phyloP scores from a whole-genome alignment of 37 sponge, comb jelly and placozoan species.

The Bolinopsis microptera region DNA sequence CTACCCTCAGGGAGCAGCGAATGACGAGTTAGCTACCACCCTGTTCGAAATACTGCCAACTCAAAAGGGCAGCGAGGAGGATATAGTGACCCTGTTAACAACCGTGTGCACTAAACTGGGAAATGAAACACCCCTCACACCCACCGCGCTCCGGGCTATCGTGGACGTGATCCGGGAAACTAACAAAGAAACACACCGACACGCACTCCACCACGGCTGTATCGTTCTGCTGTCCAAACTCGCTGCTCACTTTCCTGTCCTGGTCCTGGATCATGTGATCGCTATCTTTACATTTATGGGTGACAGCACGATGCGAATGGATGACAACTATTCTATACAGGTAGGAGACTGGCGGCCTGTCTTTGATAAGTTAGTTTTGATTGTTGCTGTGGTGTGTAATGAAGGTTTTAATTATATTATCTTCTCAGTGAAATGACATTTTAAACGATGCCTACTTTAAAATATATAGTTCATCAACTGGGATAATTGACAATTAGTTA shows the following conservation, averaged over 20 bases:
- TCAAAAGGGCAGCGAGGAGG: conserved; percentile 36
- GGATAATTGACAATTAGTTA: too few relatives aligned
- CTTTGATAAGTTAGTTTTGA: neutral
- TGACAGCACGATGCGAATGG: conserved; percentile 74
- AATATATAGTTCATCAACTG: too few relatives aligned
- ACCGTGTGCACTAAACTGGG: conserved; percentile 28
- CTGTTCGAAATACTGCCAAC: conserved; percentile 40
- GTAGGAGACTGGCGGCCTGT: too few relatives aligned
- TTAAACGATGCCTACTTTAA: too few relatives aligned
- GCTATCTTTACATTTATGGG: conserved; percentile 99
- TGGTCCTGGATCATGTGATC: conserved; percentile 91
- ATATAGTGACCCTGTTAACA: conserved; percentile 25
- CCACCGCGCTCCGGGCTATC: conserved; percentile 7
- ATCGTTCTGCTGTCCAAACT: conserved; percentile 40
- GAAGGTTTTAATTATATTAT: too few relatives aligned
- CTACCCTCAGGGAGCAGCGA: neutral
- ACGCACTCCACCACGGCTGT: conserved; percentile 45
- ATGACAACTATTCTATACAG: conserved; percentile 87
- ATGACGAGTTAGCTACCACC: neutral
- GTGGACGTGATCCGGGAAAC: conserved; percentile 52
- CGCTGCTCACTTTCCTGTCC: conserved; percentile 66
- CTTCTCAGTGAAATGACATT: neutral
- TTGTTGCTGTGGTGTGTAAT: neutral
- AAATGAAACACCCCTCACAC: neutral
- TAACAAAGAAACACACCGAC: conserved; percentile 19